A percentile compares a stretch with the other conserved stretches of the same genome.
Evolutionary conservation across 1,140 invertebrate genomes (phyloP).

Genomic region (Mycetomoellerius zeteki): DNA sequence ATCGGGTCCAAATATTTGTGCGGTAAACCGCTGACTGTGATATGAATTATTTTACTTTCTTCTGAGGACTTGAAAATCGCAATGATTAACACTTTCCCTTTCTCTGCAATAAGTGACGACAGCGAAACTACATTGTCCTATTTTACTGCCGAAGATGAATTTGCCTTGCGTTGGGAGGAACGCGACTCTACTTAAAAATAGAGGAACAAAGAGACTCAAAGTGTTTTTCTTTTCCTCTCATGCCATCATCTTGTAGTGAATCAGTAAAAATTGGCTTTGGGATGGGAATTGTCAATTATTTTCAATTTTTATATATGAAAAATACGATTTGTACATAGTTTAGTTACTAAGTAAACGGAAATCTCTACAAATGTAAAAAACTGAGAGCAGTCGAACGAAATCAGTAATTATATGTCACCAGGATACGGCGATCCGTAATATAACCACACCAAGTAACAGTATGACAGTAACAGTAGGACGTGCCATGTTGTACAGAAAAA

Average conservation of each 20-base stretch:
- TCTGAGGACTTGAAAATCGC: constrained; percentile 75
- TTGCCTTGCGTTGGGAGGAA: constrained; percentile 31
- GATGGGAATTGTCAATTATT: constrained; percentile 73
- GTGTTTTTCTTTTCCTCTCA: constrained; percentile 42
- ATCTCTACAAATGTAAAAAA: constrained; percentile 76
- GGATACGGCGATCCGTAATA: constrained; percentile 8
- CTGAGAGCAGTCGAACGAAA: constrained; percentile 81
- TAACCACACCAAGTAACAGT: constrained; percentile 71
- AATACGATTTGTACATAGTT: constrained; percentile 81
- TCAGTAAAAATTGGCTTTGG: constrained; percentile 79
- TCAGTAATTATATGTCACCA: constrained; percentile 62
- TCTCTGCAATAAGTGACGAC: constrained; percentile 62
- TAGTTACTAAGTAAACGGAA: constrained; percentile 71
- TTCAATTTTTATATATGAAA: constrained; percentile 72
- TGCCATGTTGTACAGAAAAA: constrained; percentile 85
- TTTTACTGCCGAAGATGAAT: constrained; percentile 64
- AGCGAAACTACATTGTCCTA: constrained; percentile 63
- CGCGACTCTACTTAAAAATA: constrained; percentile 63
- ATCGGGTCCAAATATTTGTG: constrained; percentile 64
- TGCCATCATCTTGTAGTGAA: constrained; percentile 74
- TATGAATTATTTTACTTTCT: constrained; percentile 81
- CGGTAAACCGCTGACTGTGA: constrained; percentile 84
- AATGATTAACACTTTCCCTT: constrained; percentile 40
- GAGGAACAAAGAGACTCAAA: constrained; percentile 4
- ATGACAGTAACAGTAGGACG: constrained; percentile 84